A percentile compares a stretch with the other conserved stretches of the same genome.
These are phyloP conservation scores for Aethes cnicana DNA, from an alignment of 2,888 invertebrate species.

Conservation along the genomic window DNA sequence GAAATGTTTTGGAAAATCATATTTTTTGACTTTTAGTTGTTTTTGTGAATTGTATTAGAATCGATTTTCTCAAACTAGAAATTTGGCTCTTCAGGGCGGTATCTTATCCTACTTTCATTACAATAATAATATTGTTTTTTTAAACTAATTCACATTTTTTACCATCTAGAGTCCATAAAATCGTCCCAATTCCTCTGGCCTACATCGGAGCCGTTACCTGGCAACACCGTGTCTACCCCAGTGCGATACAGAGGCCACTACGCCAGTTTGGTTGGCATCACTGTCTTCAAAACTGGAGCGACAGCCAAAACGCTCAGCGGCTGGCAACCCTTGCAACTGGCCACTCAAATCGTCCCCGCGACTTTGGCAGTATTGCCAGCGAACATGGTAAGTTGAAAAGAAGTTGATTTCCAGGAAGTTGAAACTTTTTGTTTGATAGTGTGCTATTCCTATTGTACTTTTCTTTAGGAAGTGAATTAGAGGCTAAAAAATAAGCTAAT, in stretches of 20 bases:
- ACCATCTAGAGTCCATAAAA: constrained; percentile 85
- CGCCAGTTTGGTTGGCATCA: constrained; percentile 87
- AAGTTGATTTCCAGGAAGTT: too few relatives aligned
- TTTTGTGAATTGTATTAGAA: too few relatives aligned
- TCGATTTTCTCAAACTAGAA: too few relatives aligned
- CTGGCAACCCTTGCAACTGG: constrained; percentile 91
- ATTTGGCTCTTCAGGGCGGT: too few relatives aligned
- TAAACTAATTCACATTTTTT: constrained; percentile 17
- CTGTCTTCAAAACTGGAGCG: constrained; percentile 82
- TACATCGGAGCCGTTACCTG: constrained; percentile 83
- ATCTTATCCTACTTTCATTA: not conserved
- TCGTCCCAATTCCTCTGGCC: constrained; percentile 87
- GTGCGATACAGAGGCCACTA: constrained; percentile 87
- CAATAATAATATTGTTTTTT: not conserved
- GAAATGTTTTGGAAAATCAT: too few relatives aligned
- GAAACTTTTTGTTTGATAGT: too few relatives aligned
- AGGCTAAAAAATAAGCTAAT: too few relatives aligned
- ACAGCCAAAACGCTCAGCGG: constrained; percentile 85
- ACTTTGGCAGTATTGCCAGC: constrained; percentile 89
- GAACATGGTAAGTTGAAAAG: constrained; percentile 70
- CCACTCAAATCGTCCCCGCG: constrained; percentile 95
- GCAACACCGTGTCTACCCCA: constrained; percentile 81
- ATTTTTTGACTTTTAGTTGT: too few relatives aligned
- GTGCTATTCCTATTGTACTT: too few relatives aligned
- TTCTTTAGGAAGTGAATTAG: too few relatives aligned